phyloP scores from a whole-genome alignment of 2,113 vertebrate species.

The Caracal caracal region DNA sequence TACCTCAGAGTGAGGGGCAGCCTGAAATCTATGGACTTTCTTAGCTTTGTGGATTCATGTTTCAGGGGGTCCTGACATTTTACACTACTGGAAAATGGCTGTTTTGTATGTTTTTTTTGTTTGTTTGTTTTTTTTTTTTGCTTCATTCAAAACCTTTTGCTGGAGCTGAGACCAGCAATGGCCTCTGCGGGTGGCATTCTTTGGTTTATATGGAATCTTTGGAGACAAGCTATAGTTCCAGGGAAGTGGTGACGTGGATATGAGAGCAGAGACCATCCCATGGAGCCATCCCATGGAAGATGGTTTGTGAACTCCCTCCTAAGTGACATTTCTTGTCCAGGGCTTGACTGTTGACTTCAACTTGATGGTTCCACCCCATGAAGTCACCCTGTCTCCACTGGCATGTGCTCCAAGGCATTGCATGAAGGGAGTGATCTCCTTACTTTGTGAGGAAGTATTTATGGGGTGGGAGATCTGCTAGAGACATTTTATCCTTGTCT shows the following conservation, averaged over 20 bases:
- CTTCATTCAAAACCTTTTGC: background rate
- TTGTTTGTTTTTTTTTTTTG: background rate
- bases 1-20: background rate
- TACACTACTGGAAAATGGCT: conserved; percentile 14
- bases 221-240: background rate
- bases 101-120: background rate
- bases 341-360: background rate
- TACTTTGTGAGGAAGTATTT: background rate
- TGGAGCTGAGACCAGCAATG: background rate
- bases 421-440: background rate
- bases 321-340: background rate
- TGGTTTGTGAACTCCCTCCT: background rate
- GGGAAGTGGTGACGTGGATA: background rate
- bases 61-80: background rate
- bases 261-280: background rate
- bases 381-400: background rate
- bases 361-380: background rate
- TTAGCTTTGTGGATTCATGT: conserved; percentile 9
- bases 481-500: background rate
- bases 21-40: background rate
- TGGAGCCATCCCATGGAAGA: background rate
- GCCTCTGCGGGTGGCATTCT: background rate
- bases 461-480: background rate
- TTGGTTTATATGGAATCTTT: background rate
- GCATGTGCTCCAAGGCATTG: background rate